Conservation (phyloP, 1,140 invertebrate genomes). For the Drosophila micromelanica region DNA sequence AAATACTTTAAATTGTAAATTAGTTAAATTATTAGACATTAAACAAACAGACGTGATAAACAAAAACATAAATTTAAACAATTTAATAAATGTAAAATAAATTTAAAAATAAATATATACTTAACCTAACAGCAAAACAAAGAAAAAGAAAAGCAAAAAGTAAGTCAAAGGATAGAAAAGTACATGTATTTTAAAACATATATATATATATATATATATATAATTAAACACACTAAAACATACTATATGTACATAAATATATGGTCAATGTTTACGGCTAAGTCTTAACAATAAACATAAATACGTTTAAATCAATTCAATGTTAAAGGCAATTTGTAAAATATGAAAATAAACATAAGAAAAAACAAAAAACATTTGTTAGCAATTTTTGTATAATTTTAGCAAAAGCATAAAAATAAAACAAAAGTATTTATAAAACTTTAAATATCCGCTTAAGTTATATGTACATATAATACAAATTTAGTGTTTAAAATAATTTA, state of each 20-base stretch:
- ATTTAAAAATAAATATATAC: constrained; percentile 33
- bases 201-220: constrained; percentile 9
- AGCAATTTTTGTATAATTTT: constrained; percentile 60
- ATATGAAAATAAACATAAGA: constrained; percentile 41
- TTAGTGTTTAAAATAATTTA: constrained; percentile 75
- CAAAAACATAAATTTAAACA: constrained; percentile 55
- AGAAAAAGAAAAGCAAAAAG: constrained; percentile 28
- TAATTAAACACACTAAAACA: constrained; percentile 17
- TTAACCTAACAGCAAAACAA: constrained; percentile 13
- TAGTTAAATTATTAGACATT: constrained; percentile 82
- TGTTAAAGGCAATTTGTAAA: constrained; percentile 80
- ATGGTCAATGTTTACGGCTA: constrained; percentile 77
- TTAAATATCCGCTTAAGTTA: constrained; percentile 62
- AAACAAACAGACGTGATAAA: constrained; percentile 83
- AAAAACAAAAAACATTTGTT: constrained; percentile 50
- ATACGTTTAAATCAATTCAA: constrained; percentile 73
- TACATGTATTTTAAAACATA: constrained; percentile 53
- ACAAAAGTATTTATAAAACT: constrained; percentile 48
- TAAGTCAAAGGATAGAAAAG: constrained; percentile 40
- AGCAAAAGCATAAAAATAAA: constrained; percentile 21
- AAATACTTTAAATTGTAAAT: constrained; percentile 72
- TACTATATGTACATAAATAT: constrained; percentile 32
- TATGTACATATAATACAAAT: constrained; percentile 65
- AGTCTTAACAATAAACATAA: constrained; percentile 66
- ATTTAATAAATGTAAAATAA: constrained; percentile 68